Base-by-base conservation (phyloP, 2,888 invertebrate genomes). In the Crepidodera aurea region DNA sequence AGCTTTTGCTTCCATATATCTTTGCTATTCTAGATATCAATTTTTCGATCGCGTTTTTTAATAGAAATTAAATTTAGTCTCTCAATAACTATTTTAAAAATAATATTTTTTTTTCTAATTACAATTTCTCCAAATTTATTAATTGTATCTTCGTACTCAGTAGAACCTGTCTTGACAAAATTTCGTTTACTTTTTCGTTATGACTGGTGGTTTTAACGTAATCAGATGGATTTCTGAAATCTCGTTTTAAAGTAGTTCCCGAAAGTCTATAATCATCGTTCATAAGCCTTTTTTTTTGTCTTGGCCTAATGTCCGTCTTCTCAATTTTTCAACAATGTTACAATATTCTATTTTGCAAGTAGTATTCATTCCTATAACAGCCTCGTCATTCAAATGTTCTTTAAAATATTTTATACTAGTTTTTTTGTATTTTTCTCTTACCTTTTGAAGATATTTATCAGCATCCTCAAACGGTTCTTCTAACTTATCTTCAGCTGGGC, bases 301-400 rank as follows among this genome's bases (percentile, higher is more conserved):
- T 6, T 25, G 58, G 22, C 70, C 55, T 0, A 57, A 16, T 27
- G 70, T 25, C 58, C 68, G 68, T 19, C 58, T 54, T 62, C 51
- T 66, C 32, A 73, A 67, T 15, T 72, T 69, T 18, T 55, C 67
- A 55, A 69, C 69, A 39, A 72, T 68, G 44, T 75, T 71, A 37
- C 75, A 73, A 60, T 72, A 74, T 15, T 73, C 72, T 1, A 68
- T 65, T 64, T 73, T 71, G 51, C 74, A 75, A 10, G 68, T 61
- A 10, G 69, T 69, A 55, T 71, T 70, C 25, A 66, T 69, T 16
- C 66, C 67, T 44, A 67, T 67, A 3, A 75, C 63, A 1, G 46
- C 51, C 2, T 66, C 51, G 46, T 65, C 68, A 54, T 72, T 65
- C 12, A 75, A 34, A 0, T 71, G 71, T 44, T 63, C 32, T 37